Evolutionary conservation across 2,888 invertebrate species (phyloP), one percentile per base, ranked within the genome.

Genomic region (Arctia plantaginis): DNA sequence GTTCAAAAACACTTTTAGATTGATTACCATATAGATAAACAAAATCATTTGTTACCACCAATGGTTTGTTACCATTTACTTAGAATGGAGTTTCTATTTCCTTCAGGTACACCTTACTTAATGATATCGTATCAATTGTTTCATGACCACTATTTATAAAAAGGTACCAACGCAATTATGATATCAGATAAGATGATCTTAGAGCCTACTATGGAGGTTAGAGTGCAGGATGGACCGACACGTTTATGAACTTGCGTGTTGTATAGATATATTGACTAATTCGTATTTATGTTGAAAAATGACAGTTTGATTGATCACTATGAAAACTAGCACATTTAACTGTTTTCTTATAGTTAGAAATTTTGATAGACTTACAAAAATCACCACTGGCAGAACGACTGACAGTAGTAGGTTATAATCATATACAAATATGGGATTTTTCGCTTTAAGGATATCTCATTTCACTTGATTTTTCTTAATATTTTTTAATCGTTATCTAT

Each of bases 41-140:
- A 74, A 77, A 74, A 73, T 70, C 10, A 71, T 71, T 66, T 76
- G 83, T 85, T 83, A 85, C 85, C 84, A 75, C 64, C 67, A 18
- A 77, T 80, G 77, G 78, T 76, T 62, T 72, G 82, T 85, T 85
- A 86, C 85, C 85, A 83, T 77, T 59, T 64, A 75, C 27, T 70
- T 70, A 27, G 41, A 70, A 33, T n/a, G 47, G 39, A 30, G 30
- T 70, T 59, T 69, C 4, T 12, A 44, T 67, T 27, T 66, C 18
- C n/a, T 72, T 35, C 47, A 44, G n/a, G 44, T 55, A 62, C 67
- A 66, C 15, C 18, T 0, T 67, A n/a, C 35, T 23, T 68, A 66
- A 33, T 30, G 68, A 66, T 51, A 66, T 68, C 55, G 51, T 71
- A 67, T 67, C 39, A 69, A 66, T 75, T 69, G 66, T 73, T 47